Conservation (phyloP, 1,140 invertebrate species). For the Ericerus pela region DNA sequence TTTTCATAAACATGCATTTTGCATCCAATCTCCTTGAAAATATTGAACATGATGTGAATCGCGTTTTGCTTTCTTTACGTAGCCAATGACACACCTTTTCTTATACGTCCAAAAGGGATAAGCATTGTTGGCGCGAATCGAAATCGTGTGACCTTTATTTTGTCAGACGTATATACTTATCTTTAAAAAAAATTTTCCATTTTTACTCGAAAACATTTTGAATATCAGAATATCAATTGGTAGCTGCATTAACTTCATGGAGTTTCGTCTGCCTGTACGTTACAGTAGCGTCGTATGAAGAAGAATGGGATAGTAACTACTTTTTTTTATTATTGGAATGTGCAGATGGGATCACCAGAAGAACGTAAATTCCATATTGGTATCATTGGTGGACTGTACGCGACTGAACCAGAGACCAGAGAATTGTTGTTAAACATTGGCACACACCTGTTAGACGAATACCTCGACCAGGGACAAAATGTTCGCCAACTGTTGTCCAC, state of each 20-base stretch:
- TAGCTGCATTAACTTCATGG: constrained; percentile 49
- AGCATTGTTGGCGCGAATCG: no score
- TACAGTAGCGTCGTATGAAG: constrained; percentile 43
- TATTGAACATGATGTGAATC: no score
- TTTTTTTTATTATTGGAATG: not conserved
- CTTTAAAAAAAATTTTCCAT: not conserved
- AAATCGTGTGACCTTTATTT: no score
- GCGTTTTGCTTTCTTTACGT: no score
- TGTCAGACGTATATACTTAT: not conserved
- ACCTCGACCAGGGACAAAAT: constrained; percentile 44
- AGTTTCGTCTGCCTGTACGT: constrained; percentile 40
- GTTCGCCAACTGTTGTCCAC: constrained; percentile 48
- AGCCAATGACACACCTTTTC: no score
- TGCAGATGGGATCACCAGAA: constrained; percentile 37
- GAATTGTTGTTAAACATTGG: constrained; percentile 70
- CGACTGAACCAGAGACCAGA: constrained; percentile 63
- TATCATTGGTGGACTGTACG: constrained; percentile 67
- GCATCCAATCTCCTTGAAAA: no score
- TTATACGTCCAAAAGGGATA: no score
- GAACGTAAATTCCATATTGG: constrained; percentile 67
- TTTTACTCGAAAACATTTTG: constrained; percentile 34
- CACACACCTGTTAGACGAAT: constrained; percentile 59
- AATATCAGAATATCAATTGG: constrained; percentile 43
- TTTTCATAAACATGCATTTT: no score
- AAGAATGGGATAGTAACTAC: constrained; percentile 38